Evolutionary conservation across 2,888 invertebrate genomes (phyloP), one percentile per base, ranked within the genome.

Genomic region (Cacoxenus indagator): DNA sequence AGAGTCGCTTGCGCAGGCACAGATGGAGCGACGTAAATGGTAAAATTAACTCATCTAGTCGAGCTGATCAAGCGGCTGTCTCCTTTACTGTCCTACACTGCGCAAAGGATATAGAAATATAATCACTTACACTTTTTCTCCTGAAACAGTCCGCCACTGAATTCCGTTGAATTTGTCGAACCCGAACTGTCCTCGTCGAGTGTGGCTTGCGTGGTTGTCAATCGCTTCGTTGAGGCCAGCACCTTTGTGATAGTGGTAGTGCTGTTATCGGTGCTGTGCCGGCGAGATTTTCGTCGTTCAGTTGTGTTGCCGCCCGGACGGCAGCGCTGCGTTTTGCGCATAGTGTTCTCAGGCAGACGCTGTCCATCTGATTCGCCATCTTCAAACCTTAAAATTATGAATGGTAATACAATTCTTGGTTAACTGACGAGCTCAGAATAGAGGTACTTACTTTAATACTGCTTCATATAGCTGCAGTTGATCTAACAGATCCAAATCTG

Each of bases 391-490:
- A 2, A 66, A 68, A 17, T 43, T 0, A 24, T 37, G 1, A 43
- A 1, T 22, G 4, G 2, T 2, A 37, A 51, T 4, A 46, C 11
- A 26, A 61, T 17, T 29, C 2, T 27, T 22, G n/a, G 26, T 4
- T 11, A 6, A 5, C 37, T 27, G 11, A 54, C 6, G 26, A 24
- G 4, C 0, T 11, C 14, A 26, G 27, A 55, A 24, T 14, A 62
- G 11, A 11, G 22, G 1, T 2, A 96, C 96, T 85, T 93, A 95
- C 84, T 95, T 93, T 48, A 98, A 89, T 27, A 97, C 96, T 51
- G 97, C 95, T 88, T 98, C 98, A 88, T 97, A 98, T 72, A 97
- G 94, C 87, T 97, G 96, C 86, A 98, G 92, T 88, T 98, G 98
- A 83, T 97, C 93, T 45, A 98, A 89, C 31, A 98, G 91, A 89